Base-by-base conservation (phyloP, 2,113 vertebrate species). In the Pseudorectes ferrugineus region DNA sequence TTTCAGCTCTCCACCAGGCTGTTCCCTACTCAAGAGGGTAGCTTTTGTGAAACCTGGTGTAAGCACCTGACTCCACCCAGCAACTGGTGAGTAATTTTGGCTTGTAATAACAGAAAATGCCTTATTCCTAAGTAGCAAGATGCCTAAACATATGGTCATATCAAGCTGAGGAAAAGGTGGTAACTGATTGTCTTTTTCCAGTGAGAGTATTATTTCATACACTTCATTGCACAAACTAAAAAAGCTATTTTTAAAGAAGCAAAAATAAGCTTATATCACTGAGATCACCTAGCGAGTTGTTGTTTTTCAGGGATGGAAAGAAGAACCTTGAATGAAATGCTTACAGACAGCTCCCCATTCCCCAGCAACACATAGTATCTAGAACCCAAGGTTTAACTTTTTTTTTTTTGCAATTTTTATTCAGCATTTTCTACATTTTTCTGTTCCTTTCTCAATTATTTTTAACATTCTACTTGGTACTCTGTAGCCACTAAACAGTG, bases 61-160 rank as follows among this genome's bases (percentile, higher is more conserved):
- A 88, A 92, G 20, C 24, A 72, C 24, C 25, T 63, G 12, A 36
- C 9, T 61, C 17, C 24, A 35, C 4, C 4, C 28, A 65, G 14
- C 7, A 25, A 29, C 1, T 10, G 5, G 5, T 51, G 51, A 57
- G 25, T 70, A 74, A 17, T 42, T 55, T 55, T 73, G 31, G 20
- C 26, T 20, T 0, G 0, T 65, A n/a, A 7, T 35, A 62, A 48
- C 10, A 62, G 23, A 28, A 14, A 71, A 21, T 14, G 2, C 9
- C 5, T 61, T 90, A n/a, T 66, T 77, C 12, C 49, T 57, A 52
- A 40, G 14, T 4, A 66, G n/a, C 33, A 65, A 65, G 24, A 14
- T 61, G 14, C 4, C 12, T 43, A 66, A 61, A 51, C 28, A 52
- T 10, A 16, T 13, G 26, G 40, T 59, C 6, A 0, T 38, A 84